Evolutionary conservation across 2,888 invertebrate genomes (phyloP), one percentile per base, ranked within the genome.

Genomic region (Ophion obscuratus): DNA sequence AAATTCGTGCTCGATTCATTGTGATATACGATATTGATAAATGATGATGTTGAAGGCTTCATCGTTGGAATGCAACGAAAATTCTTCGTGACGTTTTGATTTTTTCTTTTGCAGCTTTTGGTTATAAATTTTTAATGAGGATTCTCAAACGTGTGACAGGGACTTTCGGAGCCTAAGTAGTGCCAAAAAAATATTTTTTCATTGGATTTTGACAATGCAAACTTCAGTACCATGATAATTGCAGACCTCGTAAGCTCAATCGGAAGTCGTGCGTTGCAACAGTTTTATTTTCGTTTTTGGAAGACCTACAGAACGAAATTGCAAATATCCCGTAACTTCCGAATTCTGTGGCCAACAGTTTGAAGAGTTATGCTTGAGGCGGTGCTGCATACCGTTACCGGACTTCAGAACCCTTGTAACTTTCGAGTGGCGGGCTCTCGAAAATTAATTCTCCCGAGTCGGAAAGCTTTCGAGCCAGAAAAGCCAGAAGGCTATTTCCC

Each of bases 321-420:
- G 17, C 53, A 14, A 17, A 17, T 53, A 40, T 40, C 40, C 5
- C 40, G 40, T 40, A 40, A 40, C 5, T 53, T 53, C 5, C 17
- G 14, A 14, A 53, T 53, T 11, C 53, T 53, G 47, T 17, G 14
- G 27, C 17, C 9, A 7, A 3, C 7, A 70, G 27, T 53, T 70
- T 70, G 24, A 11, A 6, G 14, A 27, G 27, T 47, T 53, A 27
- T 47, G 27, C 17, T 17, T n/a, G 17, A 53, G 70, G 11, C 14
- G 17, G 17, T 44, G 14, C 24, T 14, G 24, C 5, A 68, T 68
- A 53, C 44, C 31, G 17, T 61, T 61, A 7, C 24, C 20, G 64
- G 17, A 64, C 64, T 64, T 64, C 64, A 31, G 20, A 17, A 64
- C 31, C 31, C 64, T 64, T 31, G 14, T 31, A 64, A 64, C 64